phyloP scores from a whole-genome alignment of 2,113 vertebrate genomes.

The Oreochromis spilurus region DNA sequence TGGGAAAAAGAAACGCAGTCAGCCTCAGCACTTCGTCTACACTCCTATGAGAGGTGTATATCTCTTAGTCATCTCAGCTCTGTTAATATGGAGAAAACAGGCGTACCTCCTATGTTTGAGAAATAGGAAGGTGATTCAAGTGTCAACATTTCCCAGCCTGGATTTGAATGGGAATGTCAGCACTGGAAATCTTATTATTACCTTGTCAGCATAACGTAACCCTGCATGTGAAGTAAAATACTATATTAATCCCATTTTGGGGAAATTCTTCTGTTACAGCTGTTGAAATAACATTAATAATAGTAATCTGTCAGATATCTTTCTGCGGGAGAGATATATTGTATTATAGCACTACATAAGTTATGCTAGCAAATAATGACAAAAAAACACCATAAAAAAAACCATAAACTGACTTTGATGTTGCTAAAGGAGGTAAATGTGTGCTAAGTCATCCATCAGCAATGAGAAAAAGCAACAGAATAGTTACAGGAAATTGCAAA shows the following conservation, averaged over 20 bases:
- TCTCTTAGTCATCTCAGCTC: background rate
- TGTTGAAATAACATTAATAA: background rate
- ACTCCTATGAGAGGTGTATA: constrained; percentile 76
- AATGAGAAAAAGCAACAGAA: background rate
- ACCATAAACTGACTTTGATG: background rate
- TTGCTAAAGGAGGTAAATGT: background rate
- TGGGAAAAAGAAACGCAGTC: constrained; percentile 91
- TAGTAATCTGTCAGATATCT: background rate
- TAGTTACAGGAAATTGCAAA: background rate
- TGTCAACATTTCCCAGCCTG: background rate
- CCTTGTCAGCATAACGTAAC: background rate
- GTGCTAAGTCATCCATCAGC: background rate
- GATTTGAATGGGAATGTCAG: background rate
- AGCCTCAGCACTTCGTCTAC: constrained; percentile 92
- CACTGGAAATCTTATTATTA: background rate
- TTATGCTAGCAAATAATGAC: background rate
- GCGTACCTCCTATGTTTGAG: background rate
- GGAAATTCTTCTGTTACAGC: background rate
- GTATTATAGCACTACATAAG: background rate
- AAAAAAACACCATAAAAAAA: background rate
- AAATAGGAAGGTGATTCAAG: background rate
- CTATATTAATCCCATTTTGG: background rate
- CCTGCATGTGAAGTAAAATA: background rate
- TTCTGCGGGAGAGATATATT: rapidly evolving
- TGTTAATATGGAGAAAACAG: background rate